Evolutionary conservation across 2,113 vertebrate genomes (phyloP).

Genomic region (Aix galericulata): DNA sequence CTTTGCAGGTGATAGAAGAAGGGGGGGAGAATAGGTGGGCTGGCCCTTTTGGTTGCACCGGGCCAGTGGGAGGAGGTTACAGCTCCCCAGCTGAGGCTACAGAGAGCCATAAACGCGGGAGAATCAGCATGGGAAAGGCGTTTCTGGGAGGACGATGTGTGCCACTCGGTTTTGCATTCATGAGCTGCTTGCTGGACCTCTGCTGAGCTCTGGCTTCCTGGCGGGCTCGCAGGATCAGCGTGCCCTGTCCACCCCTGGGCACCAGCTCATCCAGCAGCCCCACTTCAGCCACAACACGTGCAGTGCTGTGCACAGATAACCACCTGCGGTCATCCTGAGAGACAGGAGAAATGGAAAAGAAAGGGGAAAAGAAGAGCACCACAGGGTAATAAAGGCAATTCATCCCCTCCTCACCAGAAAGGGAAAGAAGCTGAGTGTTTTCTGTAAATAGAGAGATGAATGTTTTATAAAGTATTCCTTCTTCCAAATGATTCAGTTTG

Average conservation of each 20-base stretch:
- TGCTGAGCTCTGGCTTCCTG: neutral
- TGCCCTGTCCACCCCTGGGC: neutral
- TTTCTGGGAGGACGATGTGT: neutral
- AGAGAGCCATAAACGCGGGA: neutral
- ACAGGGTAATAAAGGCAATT: neutral
- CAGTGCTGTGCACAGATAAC: neutral
- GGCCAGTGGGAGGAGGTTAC: neutral
- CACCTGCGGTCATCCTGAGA: neutral
- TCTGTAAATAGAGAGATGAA: conserved; percentile 38
- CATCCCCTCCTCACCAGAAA: neutral
- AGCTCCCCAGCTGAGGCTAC: neutral
- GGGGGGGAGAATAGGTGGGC: neutral
- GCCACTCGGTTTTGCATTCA: neutral
- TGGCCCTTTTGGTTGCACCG: neutral
- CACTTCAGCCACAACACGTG: neutral
- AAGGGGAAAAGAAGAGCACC: neutral
- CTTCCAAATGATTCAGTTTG: conserved; percentile 18
- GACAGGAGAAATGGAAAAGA: fast-evolving
- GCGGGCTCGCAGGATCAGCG: neutral
- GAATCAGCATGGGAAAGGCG: neutral
- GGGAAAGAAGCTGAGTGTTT: neutral
- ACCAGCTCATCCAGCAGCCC: neutral
- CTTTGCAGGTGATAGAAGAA: neutral
- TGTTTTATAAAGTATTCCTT: conserved; percentile 3
- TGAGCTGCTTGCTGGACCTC: neutral